Evolutionary conservation across 2,888 invertebrate genomes (phyloP).

Genomic region (Elegia similella): DNA sequence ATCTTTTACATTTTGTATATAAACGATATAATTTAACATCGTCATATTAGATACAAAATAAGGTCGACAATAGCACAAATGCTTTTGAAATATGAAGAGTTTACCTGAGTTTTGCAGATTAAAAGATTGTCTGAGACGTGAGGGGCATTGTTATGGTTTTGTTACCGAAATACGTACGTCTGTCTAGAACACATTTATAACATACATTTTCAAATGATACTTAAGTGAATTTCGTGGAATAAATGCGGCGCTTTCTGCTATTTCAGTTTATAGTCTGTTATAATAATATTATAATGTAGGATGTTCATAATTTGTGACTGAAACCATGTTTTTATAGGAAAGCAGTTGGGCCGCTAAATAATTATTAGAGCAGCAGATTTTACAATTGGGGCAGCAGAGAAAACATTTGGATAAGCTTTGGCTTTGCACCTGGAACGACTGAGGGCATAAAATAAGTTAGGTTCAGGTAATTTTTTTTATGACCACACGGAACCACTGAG

Average conservation of each 20-base stretch:
- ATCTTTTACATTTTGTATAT: not conserved
- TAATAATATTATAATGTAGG: too few species aligned
- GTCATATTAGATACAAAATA: not conserved
- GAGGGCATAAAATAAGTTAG: too few species aligned
- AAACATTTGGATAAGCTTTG: too few species aligned
- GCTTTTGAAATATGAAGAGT: constrained; percentile 6
- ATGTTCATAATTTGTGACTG: too few species aligned
- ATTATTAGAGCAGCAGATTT: too few species aligned
- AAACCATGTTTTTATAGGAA: too few species aligned
- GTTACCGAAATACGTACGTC: constrained; percentile 1
- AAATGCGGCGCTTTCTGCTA: not conserved
- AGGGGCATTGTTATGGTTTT: not conserved
- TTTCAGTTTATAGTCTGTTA: not conserved
- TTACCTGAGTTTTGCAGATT: constrained; percentile 8
- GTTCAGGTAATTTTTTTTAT: too few species aligned
- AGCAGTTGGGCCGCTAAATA: too few species aligned
- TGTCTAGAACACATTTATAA: constrained; percentile 3
- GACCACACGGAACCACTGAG: too few species aligned
- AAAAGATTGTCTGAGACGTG: constrained; percentile 13
- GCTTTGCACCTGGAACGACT: too few species aligned
- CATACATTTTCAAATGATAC: not conserved
- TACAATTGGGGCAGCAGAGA: too few species aligned
- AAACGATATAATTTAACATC: not conserved
- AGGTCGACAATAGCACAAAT: not conserved
- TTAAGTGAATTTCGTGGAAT: not conserved